phyloP scores from a whole-genome alignment of 2,888 invertebrate genomes.

The Ornithoptera priamus region DNA sequence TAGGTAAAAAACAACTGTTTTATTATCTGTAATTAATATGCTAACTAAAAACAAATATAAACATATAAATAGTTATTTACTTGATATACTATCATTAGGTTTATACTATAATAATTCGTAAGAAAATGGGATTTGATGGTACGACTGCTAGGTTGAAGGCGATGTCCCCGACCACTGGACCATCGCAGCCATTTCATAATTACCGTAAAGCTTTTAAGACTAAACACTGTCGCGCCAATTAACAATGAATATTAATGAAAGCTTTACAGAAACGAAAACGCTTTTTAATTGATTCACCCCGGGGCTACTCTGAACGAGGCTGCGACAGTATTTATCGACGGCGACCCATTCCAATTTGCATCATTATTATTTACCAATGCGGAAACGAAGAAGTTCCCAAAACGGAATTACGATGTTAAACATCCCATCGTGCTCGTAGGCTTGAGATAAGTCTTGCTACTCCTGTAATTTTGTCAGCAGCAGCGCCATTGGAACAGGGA shows the following conservation, averaged over 20 bases:
- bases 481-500: too few species aligned
- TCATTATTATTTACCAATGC: background rate
- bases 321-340: conserved; percentile 19
- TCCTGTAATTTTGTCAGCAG: too few species aligned
- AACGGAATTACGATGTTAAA: too few species aligned
- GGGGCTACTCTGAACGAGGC: conserved; percentile 28
- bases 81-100: too few species aligned
- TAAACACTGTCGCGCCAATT: conserved; percentile 20
- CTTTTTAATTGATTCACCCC: conserved; percentile 33
- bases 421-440: too few species aligned
- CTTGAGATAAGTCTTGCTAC: too few species aligned
- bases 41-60: too few species aligned
- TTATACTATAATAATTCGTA: too few species aligned
- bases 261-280: conserved; percentile 31
- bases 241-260: conserved; percentile 29
- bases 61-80: too few species aligned
- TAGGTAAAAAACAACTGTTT: too few species aligned
- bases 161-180: background rate
- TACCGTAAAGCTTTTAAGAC: background rate
- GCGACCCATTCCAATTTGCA: conserved; percentile 17
- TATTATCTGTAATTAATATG: too few species aligned
- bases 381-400: too few species aligned
- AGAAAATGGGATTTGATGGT: background rate
- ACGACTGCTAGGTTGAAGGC: background rate
- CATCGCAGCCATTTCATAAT: background rate